Base-by-base conservation (phyloP, 2,888 invertebrate species). In the Andrena camellia region DNA sequence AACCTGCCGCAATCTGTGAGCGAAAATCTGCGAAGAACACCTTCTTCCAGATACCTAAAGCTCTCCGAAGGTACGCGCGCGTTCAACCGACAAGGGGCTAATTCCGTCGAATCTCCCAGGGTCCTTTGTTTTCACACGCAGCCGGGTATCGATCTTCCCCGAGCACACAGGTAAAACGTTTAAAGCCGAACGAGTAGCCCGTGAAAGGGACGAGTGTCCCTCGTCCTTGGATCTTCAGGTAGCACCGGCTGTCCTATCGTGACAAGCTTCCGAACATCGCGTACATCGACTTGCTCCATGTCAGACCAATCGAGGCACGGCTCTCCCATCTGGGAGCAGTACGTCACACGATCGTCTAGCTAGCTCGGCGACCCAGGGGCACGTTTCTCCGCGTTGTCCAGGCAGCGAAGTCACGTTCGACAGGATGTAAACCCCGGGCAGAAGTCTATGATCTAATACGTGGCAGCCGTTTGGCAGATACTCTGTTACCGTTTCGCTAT, bases 401-500 rank as follows among this genome's bases (percentile, higher is more conserved):
- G 60, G 23, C 57, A 63, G 66, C 59, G 63, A 72, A 80, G 89
- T 75, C 83, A 86, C 83, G 84, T 81, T 76, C 83, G 77, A 83
- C 81, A 83, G 84, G 62, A 80, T 69, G 74, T 73, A 68, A 77
- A 31, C 66, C 68, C 13, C 50, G 80, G 66, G 71, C 79, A 63
- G 78, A 75, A 73, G 66, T 74, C 59, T 68, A 68, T 70, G 77
- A 78, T 76, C 83, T 78, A 64, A 69, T 71, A 73, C 66, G 50
- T 73, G 63, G n/a, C 60, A 35, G n/a, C 60, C 23, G 70, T 10
- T 81, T 78, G 73, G 79, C 82, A 86, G 88, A 82, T 86, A 78
- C 78, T 75, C 77, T 66, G 66, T 68, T 72, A 75, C 83, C 84
- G 85, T 90, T 89, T 87, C 85, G 81, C 88, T 91, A 91, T 90